Percentiles rank a stretch among this genome's conserved stretches.
These are phyloP conservation scores for Patella pellucida DNA, from an alignment of 2,888 invertebrate genomes.

Conservation along the genomic window DNA sequence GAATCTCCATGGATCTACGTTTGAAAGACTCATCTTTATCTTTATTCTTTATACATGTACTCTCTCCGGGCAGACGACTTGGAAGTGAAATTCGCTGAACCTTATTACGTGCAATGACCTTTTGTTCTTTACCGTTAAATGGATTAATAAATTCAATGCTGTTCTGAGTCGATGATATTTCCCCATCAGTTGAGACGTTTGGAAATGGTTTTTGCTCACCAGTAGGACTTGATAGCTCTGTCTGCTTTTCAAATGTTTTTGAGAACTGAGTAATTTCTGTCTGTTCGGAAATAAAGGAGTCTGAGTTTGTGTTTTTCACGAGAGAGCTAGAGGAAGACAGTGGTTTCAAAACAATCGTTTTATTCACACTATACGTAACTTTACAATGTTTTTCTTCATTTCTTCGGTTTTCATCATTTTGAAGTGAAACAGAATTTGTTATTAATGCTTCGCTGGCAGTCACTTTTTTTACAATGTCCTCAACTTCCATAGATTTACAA, in stretches of 20 bases:
- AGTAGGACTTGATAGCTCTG: not conserved
- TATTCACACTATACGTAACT: not conserved
- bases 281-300: not conserved
- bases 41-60: slow-evolving; percentile 6
- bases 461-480: not conserved
- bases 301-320: not conserved
- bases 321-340: not conserved
- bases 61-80: not conserved
- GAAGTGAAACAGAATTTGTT: not conserved
- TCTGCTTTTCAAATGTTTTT: not conserved
- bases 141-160: not conserved
- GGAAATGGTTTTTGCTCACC: not conserved
- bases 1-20: slow-evolving; percentile 42
- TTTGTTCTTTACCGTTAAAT: not conserved
- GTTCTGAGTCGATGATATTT: not conserved
- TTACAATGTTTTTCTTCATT: not conserved
- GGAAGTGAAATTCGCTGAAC: not conserved
- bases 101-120: not conserved
- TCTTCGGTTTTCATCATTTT: not conserved
- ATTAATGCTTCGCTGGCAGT: not conserved
- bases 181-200: not conserved
- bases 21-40: slow-evolving; percentile 19
- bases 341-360: not conserved
- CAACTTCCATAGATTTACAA: not conserved
- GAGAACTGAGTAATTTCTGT: not conserved